Percentiles rank a stretch among this genome's conserved stretches.
phyloP scores from a whole-genome alignment of 2,113 vertebrate genomes.

The Pomatostomus ruficeps region DNA sequence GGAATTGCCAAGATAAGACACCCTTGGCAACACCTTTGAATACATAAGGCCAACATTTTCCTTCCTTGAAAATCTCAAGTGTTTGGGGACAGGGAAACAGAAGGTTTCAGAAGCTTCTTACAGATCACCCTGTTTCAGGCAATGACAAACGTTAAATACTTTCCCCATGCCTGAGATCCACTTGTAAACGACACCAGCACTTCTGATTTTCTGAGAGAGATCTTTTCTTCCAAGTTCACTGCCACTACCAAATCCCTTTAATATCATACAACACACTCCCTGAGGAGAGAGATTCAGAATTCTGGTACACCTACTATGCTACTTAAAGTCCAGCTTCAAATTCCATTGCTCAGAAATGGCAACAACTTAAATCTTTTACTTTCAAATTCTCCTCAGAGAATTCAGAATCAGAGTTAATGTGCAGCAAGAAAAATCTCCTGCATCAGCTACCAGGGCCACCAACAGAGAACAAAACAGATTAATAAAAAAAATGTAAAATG shows the following conservation, averaged over 20 bases:
- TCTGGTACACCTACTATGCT: not conserved
- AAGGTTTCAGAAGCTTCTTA: not conserved
- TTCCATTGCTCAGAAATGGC: not conserved
- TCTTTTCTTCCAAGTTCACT: not conserved
- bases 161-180: not conserved
- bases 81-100: not conserved
- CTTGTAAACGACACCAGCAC: not conserved
- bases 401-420: not conserved
- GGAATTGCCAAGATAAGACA: not conserved
- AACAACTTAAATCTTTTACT: not conserved
- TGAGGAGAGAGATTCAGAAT: not conserved
- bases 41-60: accelerated
- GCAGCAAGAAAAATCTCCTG: not conserved
- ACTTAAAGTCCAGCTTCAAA: not conserved
- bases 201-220: not conserved
- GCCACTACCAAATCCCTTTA: not conserved
- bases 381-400: not conserved
- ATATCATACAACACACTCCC: not conserved
- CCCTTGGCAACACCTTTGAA: not conserved
- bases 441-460: not conserved
- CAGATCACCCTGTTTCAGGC: not conserved
- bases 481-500: not conserved
- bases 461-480: not conserved
- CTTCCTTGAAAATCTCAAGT: not conserved
- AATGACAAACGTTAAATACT: not conserved